Conservation (phyloP, 2,888 invertebrate species). For the Zaprionus bogoriensis region DNA sequence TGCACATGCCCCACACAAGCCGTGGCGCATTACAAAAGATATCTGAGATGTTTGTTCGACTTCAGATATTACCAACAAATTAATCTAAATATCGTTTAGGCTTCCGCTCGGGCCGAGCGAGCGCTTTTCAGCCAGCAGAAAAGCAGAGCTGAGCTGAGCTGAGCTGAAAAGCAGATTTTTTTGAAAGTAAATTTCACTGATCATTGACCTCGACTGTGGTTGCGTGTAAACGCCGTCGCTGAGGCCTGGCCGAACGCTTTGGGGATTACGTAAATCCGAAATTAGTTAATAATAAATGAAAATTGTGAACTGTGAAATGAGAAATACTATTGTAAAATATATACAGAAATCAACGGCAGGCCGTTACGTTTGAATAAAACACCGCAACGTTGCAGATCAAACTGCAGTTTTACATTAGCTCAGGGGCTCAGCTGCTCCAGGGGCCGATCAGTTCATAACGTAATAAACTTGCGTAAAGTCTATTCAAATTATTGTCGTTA, state of each 20-base stretch:
- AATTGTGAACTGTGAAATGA: slow-evolving; percentile 75
- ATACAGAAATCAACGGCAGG: slow-evolving; percentile 54
- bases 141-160: slow-evolving; percentile 53
- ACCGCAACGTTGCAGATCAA: slow-evolving; percentile 37
- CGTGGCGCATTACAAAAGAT: slow-evolving; percentile 44
- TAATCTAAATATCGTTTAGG: slow-evolving; percentile 49
- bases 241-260: slow-evolving; percentile 51
- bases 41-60: slow-evolving; percentile 22
- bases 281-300: slow-evolving; percentile 78
- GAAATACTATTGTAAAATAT: slow-evolving; percentile 43
- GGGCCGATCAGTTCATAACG: slow-evolving; percentile 1
- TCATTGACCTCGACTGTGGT: slow-evolving; percentile 75
- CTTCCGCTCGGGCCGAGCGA: slow-evolving; percentile 47
- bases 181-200: slow-evolving; percentile 79
- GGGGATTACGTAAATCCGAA: slow-evolving; percentile 73
- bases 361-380: slow-evolving; percentile 60
- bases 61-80: slow-evolving; percentile 46
- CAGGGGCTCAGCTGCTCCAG: slow-evolving; percentile 9
- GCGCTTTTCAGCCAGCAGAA: slow-evolving; percentile 56
- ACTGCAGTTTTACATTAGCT: slow-evolving; percentile 55
- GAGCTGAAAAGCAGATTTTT: slow-evolving; percentile 55
- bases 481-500: slow-evolving; percentile 15
- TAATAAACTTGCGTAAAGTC: slow-evolving; percentile 19
- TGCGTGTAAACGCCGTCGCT: slow-evolving; percentile 69
- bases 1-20: slow-evolving; percentile 20